Base-by-base conservation (phyloP, 2,888 invertebrate genomes). In the Aphodius granarius region DNA sequence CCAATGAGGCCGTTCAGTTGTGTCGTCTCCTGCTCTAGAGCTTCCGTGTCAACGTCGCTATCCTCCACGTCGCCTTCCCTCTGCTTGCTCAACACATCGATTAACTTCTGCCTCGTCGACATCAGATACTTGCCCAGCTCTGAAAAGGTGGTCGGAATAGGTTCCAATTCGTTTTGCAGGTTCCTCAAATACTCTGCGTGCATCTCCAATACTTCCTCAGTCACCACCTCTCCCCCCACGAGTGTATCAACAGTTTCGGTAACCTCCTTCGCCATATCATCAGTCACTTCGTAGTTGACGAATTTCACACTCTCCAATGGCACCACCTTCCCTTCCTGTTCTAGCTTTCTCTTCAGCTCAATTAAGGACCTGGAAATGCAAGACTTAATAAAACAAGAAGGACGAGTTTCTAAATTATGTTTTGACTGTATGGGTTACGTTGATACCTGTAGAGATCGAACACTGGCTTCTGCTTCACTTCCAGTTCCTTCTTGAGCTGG, bases 401-500 rank as follows among this genome's bases (percentile, higher is more conserved):
- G n/a, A n/a, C n/a, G n/a, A n/a, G n/a, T n/a, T n/a, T n/a, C n/a
- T n/a, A n/a, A n/a, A n/a, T n/a, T n/a, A n/a, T n/a, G n/a, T n/a
- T n/a, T n/a, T n/a, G n/a, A n/a, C n/a, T n/a, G n/a, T n/a, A n/a
- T n/a, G n/a, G n/a, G n/a, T n/a, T n/a, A n/a, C n/a, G n/a, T n/a
- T n/a, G n/a, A n/a, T 81, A 81, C 72, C 85, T 83, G 76, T 87
- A 86, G 23, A 86, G 75, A 66, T 86, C 86, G 18, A 85, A 68
- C 3, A 86, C 79, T 0, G 85, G 85, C 75, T 84, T 84, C 74
- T 86, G 86, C 75, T 84, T 86, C 4, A 83, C 83, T 3, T 82
- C 19, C 5, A 87, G 72, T 17, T 87, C 86, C 63, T 84, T 84
- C 20, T 84, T 84, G 71, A 86, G 73, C 64, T 78, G 77, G 0